phyloP scores from a whole-genome alignment of 2,113 vertebrate genomes.

The Nycticryphes semicollaris region DNA sequence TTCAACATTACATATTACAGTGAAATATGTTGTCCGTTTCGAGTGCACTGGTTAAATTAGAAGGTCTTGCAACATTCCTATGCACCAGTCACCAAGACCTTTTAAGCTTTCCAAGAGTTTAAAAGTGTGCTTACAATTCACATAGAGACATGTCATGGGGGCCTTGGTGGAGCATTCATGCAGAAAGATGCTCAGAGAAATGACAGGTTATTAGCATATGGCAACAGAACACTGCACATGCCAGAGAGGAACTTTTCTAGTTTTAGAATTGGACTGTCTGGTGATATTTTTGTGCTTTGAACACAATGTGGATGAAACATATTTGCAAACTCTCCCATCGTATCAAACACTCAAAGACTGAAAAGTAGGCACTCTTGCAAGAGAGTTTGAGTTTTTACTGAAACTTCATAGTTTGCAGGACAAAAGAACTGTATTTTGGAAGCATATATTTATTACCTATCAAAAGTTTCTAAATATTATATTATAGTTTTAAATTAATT shows the following conservation, averaged over 20 bases:
- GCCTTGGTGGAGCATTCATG: neutral
- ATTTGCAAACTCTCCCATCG: neutral
- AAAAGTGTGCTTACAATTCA: slow-evolving; percentile 2
- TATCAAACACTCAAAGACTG: neutral
- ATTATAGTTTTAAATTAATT: neutral
- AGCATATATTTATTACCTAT: neutral
- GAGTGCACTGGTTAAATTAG: neutral
- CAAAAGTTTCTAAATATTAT: neutral
- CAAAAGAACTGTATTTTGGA: neutral
- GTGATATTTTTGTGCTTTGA: neutral
- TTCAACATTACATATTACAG: neutral
- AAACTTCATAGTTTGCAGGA: neutral
- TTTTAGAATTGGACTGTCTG: neutral
- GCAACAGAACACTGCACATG: slow-evolving; percentile 37
- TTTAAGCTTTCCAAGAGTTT: slow-evolving; percentile 6
- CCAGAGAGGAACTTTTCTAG: slow-evolving; percentile 1
- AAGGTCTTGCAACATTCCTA: neutral
- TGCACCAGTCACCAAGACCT: neutral
- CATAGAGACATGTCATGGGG: neutral
- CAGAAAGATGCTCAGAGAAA: slow-evolving; percentile 42
- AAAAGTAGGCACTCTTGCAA: neutral
- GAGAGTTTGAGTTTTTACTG: neutral
- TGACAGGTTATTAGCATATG: slow-evolving; percentile 47
- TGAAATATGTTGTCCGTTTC: neutral
- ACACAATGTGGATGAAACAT: neutral